phyloP scores from a whole-genome alignment of 2,797 vertebrate genomes.

The Pachyuromys duprasi region DNA sequence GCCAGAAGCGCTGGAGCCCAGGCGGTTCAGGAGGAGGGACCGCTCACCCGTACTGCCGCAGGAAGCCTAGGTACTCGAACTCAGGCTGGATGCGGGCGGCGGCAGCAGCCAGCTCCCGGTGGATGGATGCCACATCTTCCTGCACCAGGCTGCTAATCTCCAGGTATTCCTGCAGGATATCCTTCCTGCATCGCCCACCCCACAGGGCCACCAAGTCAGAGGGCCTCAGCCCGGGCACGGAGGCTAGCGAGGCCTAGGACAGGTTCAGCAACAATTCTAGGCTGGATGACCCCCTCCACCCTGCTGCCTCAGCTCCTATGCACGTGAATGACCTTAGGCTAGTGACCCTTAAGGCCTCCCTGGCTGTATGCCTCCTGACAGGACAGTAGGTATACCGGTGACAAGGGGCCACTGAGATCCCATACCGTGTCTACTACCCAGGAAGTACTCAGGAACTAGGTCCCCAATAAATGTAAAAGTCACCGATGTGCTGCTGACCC shows the following conservation, averaged over 20 bases:
- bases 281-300: not conserved
- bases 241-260: not conserved
- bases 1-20: not conserved
- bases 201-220: not conserved
- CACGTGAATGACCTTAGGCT: not conserved
- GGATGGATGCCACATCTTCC: slow-evolving; percentile 92
- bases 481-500: not conserved
- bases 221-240: fast-evolving
- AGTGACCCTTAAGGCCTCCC: not conserved
- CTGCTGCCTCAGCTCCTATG: not conserved
- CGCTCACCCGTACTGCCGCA: slow-evolving; percentile 92
- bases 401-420: fast-evolving
- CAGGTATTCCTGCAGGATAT: slow-evolving; percentile 95
- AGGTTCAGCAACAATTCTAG: not conserved
- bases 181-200: slow-evolving; percentile 88
- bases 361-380: not conserved
- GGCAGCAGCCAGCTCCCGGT: slow-evolving; percentile 91
- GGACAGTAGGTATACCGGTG: not conserved
- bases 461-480: not conserved
- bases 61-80: slow-evolving; percentile 93
- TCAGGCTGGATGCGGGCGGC: slow-evolving; percentile 90
- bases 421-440: no score
- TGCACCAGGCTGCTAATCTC: slow-evolving; percentile 94
- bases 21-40: not conserved
- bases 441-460: not conserved